phyloP scores from a whole-genome alignment of 53 echinoderm and acorn worm species.

The Paracentrotus lividus region DNA sequence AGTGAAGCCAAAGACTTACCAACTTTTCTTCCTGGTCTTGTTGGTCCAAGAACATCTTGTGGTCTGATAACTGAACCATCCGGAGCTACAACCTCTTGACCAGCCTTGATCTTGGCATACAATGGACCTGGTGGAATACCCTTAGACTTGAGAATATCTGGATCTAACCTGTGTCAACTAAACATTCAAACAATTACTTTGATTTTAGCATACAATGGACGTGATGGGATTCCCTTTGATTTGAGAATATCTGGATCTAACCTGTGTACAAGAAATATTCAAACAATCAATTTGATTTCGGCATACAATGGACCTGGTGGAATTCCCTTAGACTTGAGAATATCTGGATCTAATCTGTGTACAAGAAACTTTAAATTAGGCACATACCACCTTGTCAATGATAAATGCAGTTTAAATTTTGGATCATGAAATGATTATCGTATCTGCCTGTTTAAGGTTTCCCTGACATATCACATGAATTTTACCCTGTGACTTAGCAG shows the following conservation, averaged over 20 bases:
- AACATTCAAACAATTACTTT: conserved; percentile 18
- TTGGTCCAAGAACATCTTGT: conserved; percentile 78
- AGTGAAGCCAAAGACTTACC: conserved; percentile 47
- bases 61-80: conserved; percentile 77
- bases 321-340: conserved; percentile 73
- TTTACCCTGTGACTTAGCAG: conserved; percentile 82
- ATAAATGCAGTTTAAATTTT: too few species aligned
- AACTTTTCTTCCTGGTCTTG: conserved; percentile 85
- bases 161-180: conserved; percentile 67
- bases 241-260: conserved; percentile 72
- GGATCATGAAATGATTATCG: too few species aligned
- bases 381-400: too few species aligned
- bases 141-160: conserved; percentile 63
- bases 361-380: not conserved
- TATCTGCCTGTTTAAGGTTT: conserved; percentile 84
- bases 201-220: conserved; percentile 79
- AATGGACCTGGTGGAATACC: conserved; percentile 83
- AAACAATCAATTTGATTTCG: conserved; percentile 74
- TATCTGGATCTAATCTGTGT: conserved; percentile 71
- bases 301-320: conserved; percentile 84
- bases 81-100: conserved; percentile 70
- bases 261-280: conserved; percentile 41
- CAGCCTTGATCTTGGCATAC: conserved; percentile 80
- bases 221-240: conserved; percentile 75
- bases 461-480: conserved; percentile 83